These are phyloP conservation scores for Mustelus asterias DNA, from an alignment of 2,113 vertebrate species.

Conservation along the genomic window DNA sequence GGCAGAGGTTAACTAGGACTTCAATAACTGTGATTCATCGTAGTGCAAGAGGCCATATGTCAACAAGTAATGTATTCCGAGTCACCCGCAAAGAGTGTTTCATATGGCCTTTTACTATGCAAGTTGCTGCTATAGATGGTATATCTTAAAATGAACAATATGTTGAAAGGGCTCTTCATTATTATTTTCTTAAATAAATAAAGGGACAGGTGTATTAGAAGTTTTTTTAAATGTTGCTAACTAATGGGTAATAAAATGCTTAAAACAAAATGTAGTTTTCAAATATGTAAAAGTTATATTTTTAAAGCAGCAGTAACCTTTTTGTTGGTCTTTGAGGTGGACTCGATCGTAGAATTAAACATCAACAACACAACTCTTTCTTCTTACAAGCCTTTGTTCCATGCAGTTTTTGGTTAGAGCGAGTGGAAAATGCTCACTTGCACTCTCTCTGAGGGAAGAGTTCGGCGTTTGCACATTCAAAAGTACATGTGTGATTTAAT, in stretches of 20 bases:
- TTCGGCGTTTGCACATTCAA: neutral
- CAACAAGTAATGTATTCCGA: slow-evolving; percentile 26
- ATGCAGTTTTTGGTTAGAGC: neutral
- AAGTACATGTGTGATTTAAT: neutral
- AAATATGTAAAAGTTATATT: slow-evolving; percentile 33
- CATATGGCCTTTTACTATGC: slow-evolving; percentile 30
- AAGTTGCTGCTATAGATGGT: slow-evolving; percentile 31
- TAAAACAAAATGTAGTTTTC: slow-evolving; percentile 30
- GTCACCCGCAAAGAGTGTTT: too few species aligned
- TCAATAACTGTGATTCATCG: neutral
- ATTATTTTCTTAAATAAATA: slow-evolving; percentile 18
- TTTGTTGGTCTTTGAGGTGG: slow-evolving; percentile 33
- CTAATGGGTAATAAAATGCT: slow-evolving; percentile 26
- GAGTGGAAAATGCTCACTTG: neutral
- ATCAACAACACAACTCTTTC: neutral
- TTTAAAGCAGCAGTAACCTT: slow-evolving; percentile 18
- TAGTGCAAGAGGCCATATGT: slow-evolving; percentile 1
- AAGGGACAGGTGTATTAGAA: slow-evolving; percentile 16
- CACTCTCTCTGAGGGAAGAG: neutral
- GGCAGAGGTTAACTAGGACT: slow-evolving; percentile 8
- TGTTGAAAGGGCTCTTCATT: slow-evolving; percentile 33
- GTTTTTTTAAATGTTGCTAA: slow-evolving; percentile 29
- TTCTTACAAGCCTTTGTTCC: neutral
- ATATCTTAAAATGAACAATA: slow-evolving; percentile 16
- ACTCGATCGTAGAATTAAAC: neutral